Conservation (phyloP, 2,888 invertebrate genomes). For the Stomorhina lunata region DNA sequence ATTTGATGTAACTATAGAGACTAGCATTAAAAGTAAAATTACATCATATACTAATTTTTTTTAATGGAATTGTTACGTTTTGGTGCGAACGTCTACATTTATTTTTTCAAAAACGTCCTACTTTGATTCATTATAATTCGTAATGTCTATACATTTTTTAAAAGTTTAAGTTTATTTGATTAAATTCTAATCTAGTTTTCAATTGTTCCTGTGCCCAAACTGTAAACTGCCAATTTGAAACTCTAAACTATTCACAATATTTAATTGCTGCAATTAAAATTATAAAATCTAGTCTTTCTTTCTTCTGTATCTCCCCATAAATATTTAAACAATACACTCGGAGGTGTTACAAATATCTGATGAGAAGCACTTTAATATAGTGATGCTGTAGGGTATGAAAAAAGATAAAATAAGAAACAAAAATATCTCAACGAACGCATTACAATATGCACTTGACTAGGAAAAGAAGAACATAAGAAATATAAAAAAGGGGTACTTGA, state of each 20-base stretch:
- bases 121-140: too few relatives aligned
- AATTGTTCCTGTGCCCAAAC: background rate
- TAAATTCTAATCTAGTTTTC: too few relatives aligned
- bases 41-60: too few relatives aligned
- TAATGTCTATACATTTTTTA: too few relatives aligned
- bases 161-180: too few relatives aligned
- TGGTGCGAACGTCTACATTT: too few relatives aligned
- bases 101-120: too few relatives aligned
- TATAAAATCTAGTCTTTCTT: slow-evolving; percentile 16
- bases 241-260: background rate
- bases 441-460: slow-evolving; percentile 68
- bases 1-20: too few relatives aligned
- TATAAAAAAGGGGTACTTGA: slow-evolving; percentile 58
- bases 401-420: slow-evolving; percentile 16
- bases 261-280: slow-evolving; percentile 44
- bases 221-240: background rate
- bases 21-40: too few relatives aligned
- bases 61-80: too few relatives aligned
- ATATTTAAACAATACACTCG: slow-evolving; percentile 39
- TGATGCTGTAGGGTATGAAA: slow-evolving; percentile 51
- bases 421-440: slow-evolving; percentile 63
- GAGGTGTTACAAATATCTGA: slow-evolving; percentile 42
- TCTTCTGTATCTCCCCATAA: slow-evolving; percentile 22
- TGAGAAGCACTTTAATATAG: slow-evolving; percentile 12
- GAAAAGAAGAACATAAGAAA: slow-evolving; percentile 58